These are phyloP conservation scores for Drosophila neonasuta DNA, from an alignment of 2,888 invertebrate species.

Conservation along the genomic window DNA sequence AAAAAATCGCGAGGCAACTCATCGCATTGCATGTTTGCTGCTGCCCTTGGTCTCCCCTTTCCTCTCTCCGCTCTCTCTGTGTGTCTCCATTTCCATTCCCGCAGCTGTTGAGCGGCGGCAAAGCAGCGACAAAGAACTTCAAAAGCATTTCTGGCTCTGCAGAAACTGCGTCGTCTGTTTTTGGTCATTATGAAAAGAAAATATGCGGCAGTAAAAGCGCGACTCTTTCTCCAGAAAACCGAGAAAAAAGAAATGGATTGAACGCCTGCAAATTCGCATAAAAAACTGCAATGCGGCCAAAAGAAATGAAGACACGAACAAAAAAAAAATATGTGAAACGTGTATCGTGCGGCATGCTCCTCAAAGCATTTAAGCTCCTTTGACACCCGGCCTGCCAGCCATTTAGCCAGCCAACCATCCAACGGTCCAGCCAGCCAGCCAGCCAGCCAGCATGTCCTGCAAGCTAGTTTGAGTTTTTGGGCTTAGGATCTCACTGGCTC, in stretches of 20 bases:
- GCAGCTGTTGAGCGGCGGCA: constrained; percentile 16
- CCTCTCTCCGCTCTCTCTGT: too few relatives aligned
- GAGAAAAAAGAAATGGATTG: constrained; percentile 20
- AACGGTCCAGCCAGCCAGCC: neutral
- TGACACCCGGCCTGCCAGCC: constrained; percentile 37
- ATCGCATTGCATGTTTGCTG: constrained; percentile 25
- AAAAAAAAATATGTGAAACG: neutral
- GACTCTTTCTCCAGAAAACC: constrained; percentile 1
- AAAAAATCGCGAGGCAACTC: constrained; percentile 21
- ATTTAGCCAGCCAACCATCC: constrained; percentile 7
- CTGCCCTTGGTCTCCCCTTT: constrained; percentile 51
- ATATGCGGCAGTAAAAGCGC: constrained; percentile 52
- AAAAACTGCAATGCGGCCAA: constrained; percentile 19
- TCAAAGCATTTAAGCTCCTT: constrained; percentile 66
- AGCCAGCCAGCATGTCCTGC: constrained; percentile 11
- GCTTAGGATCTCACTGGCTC: constrained; percentile 17
- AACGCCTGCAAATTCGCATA: constrained; percentile 23
- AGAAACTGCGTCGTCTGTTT: constrained; percentile 53
- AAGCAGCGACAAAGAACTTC: constrained; percentile 59
- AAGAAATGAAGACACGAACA: constrained; percentile 5
- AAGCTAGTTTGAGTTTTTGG: neutral
- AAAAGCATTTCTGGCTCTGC: constrained; percentile 66
- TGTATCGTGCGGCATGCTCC: constrained; percentile 35
- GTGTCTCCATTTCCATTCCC: neutral
- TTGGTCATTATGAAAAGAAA: constrained; percentile 74